Percentiles rank a stretch among this genome's conserved stretches.
phyloP scores from a whole-genome alignment of 2,113 vertebrate genomes.

The Neotoma lepida region DNA sequence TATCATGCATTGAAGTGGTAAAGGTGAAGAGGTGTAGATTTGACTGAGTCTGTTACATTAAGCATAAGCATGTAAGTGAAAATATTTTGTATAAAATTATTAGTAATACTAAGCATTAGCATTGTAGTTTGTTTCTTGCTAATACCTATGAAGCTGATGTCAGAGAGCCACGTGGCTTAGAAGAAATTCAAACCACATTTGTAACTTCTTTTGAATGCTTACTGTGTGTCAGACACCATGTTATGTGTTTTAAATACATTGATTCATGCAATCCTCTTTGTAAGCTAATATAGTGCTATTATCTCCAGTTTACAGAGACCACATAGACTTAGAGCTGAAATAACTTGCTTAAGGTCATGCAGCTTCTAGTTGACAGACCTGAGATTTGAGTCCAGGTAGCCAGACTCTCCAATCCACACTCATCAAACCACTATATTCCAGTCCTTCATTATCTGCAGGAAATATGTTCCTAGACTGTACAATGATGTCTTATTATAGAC shows the following conservation, averaged over 20 bases:
- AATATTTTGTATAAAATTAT: conserved; percentile 30
- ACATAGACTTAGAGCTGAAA: conserved; percentile 37
- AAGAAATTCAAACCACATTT: conserved; percentile 52
- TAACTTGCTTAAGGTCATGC: conserved; percentile 35
- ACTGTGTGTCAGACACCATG: not conserved
- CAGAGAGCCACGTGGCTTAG: not conserved
- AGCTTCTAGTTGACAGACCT: not conserved
- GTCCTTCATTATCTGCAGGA: not conserved
- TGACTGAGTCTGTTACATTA: conserved; percentile 29
- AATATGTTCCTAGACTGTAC: not conserved
- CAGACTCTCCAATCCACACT: not conserved
- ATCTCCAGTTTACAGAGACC: not conserved
- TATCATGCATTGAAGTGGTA: not conserved
- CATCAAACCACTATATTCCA: not conserved
- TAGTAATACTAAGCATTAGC: conserved; percentile 33
- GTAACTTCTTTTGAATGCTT: not conserved
- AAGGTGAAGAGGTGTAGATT: not conserved
- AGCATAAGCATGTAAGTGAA: not conserved
- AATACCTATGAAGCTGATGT: not conserved
- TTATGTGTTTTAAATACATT: conserved; percentile 46
- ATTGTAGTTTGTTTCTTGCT: conserved; percentile 9
- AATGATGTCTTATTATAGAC: not conserved
- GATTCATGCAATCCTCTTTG: conserved; percentile 40
- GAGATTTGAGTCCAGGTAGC: not conserved
- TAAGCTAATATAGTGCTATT: conserved; percentile 9